Evolutionary conservation across 2,113 vertebrate genomes (phyloP).

Genomic region (Falco punctatus): DNA sequence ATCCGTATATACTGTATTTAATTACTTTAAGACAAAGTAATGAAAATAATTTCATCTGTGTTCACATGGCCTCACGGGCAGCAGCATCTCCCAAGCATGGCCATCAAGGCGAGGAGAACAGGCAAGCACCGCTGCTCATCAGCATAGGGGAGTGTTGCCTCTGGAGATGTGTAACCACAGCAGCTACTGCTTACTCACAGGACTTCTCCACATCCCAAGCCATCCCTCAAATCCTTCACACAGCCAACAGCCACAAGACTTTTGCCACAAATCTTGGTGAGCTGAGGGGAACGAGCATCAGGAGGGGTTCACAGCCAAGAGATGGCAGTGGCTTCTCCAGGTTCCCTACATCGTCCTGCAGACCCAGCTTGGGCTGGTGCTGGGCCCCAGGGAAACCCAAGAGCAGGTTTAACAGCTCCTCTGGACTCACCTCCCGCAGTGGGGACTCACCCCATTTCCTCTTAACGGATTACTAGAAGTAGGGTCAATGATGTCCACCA

Average conservation of each 20-base stretch:
- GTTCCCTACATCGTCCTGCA: not conserved
- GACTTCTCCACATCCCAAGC: not conserved
- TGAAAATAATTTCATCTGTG: constrained; percentile 14
- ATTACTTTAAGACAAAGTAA: constrained; percentile 50
- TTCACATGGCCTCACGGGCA: not conserved
- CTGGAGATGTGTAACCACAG: not conserved
- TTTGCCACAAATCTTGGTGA: not conserved
- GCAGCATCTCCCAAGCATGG: not conserved
- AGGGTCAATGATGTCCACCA: not conserved
- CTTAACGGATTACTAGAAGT: too few species aligned
- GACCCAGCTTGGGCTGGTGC: not conserved
- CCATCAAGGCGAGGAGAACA: not conserved
- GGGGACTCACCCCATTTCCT: not conserved
- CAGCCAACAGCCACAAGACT: not conserved
- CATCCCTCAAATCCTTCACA: not conserved
- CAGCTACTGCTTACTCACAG: not conserved
- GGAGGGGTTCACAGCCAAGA: not conserved
- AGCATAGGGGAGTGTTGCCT: not conserved
- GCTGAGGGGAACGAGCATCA: not conserved
- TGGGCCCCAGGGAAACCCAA: not conserved
- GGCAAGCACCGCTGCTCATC: accelerated
- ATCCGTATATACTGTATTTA: constrained; percentile 50
- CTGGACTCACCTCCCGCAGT: not conserved
- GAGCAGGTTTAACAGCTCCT: not conserved
- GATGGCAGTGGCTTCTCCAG: not conserved